A percentile compares a stretch with the other conserved stretches of the same genome.
These are phyloP conservation scores for Cydia splendana DNA, from an alignment of 1,140 invertebrate genomes.

Conservation along the genomic window DNA sequence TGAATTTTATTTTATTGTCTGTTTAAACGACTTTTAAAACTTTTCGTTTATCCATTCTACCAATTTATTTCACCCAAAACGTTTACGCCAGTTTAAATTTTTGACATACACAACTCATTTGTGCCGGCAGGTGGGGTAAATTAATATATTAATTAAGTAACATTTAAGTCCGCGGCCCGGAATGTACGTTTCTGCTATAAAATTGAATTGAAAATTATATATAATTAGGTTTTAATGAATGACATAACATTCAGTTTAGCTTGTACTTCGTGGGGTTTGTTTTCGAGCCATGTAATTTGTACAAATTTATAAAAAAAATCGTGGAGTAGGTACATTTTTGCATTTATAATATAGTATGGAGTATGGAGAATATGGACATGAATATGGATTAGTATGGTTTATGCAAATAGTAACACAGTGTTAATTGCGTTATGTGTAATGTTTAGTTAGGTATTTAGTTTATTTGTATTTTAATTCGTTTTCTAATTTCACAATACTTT, in stretches of 20 bases:
- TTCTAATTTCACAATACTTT: too few relatives aligned
- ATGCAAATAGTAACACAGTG: too few relatives aligned
- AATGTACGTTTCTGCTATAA: constrained; percentile 18
- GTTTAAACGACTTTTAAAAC: background rate
- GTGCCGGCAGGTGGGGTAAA: background rate
- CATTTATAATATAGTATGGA: too few relatives aligned
- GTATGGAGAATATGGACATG: too few relatives aligned
- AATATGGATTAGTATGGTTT: too few relatives aligned
- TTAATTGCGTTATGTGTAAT: too few relatives aligned
- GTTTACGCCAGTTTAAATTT: background rate
- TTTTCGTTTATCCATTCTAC: background rate
- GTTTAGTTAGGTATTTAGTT: too few relatives aligned
- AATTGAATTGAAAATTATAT: constrained; percentile 25
- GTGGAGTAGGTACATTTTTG: too few relatives aligned
- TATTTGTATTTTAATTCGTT: too few relatives aligned
- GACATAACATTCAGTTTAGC: background rate
- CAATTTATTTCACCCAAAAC: background rate
- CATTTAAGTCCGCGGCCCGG: background rate
- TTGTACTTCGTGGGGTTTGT: background rate
- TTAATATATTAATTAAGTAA: constrained; percentile 21
- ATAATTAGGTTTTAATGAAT: constrained; percentile 17
- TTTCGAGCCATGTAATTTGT: background rate
- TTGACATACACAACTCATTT: constrained; percentile 7
- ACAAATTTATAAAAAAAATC: too few relatives aligned
- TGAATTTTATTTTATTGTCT: background rate